phyloP scores from a whole-genome alignment of 2,113 vertebrate species.

The Cyphomyrus discorhynchus region DNA sequence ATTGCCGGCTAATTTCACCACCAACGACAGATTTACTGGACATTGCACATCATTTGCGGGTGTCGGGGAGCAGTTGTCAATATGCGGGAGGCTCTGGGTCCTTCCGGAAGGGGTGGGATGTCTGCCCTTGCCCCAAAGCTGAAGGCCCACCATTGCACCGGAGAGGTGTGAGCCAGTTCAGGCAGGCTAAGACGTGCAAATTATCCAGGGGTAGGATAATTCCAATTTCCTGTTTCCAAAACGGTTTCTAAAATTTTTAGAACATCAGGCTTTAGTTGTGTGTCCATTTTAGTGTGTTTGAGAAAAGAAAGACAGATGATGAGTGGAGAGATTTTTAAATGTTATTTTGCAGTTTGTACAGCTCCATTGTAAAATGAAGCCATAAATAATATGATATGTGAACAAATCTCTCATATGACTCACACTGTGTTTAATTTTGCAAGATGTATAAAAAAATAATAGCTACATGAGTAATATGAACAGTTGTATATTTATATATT shows the following conservation, averaged over 20 bases:
- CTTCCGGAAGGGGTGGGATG: not conserved
- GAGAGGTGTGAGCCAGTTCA: no score
- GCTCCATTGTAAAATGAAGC: not conserved
- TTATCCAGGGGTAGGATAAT: not conserved
- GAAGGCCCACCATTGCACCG: not conserved
- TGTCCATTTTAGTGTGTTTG: not conserved
- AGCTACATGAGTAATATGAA: not conserved
- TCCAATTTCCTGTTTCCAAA: not conserved
- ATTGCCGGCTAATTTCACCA: no score
- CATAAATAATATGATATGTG: not conserved
- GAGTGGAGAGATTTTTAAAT: not conserved
- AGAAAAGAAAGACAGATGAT: not conserved
- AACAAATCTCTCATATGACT: not conserved
- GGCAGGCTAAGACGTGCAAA: not conserved
- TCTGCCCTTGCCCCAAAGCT: not conserved
- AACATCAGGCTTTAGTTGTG: not conserved
- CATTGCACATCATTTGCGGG: no score
- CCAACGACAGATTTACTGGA: no score
- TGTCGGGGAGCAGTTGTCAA: no score
- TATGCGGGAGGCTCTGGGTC: no score
- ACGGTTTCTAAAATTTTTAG: not conserved
- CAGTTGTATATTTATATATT: constrained; percentile 5
- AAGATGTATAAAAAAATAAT: not conserved
- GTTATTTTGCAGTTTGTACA: not conserved
- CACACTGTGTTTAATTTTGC: not conserved